Conservation (phyloP, 1,140 invertebrate species). For the Zophobas morio region DNA sequence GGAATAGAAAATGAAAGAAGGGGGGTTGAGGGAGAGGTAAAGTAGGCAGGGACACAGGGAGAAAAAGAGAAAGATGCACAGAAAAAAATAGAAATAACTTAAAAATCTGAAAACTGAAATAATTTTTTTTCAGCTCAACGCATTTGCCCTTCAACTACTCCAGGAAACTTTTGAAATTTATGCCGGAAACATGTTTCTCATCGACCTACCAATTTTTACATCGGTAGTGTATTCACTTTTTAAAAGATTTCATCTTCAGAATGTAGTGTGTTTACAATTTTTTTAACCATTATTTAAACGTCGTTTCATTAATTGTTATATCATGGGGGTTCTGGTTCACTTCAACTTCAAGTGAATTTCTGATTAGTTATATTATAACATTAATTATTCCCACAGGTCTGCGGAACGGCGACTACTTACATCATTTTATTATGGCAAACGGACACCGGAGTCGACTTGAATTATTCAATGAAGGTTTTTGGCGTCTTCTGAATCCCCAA, state of each 20-base stretch:
- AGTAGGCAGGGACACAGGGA: too few relatives aligned
- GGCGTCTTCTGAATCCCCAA: not conserved
- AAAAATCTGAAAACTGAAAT: not conserved
- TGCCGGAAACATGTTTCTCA: constrained; percentile 23
- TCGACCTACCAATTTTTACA: constrained; percentile 24
- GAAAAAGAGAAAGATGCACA: too few relatives aligned
- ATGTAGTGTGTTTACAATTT: not conserved
- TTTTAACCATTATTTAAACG: not conserved
- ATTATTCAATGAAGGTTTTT: constrained; percentile 26
- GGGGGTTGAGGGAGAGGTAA: too few relatives aligned
- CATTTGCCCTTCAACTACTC: not conserved
- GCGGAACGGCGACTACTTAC: constrained; percentile 6
- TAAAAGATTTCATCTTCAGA: not conserved
- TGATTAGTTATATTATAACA: too few relatives aligned
- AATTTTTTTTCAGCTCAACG: constrained; percentile 16
- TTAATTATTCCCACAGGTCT: not conserved
- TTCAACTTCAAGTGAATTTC: too few relatives aligned
- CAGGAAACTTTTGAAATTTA: constrained; percentile 13
- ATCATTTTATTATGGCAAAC: constrained; percentile 11
- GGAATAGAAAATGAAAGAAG: too few relatives aligned
- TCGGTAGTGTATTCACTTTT: not conserved
- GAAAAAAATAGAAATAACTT: too few relatives aligned
- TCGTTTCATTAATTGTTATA: too few relatives aligned
- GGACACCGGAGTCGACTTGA: constrained; percentile 6
- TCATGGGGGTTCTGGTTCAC: too few relatives aligned